Base-by-base conservation (phyloP, 2,797 vertebrate species). In the Zonotrichia albicollis region DNA sequence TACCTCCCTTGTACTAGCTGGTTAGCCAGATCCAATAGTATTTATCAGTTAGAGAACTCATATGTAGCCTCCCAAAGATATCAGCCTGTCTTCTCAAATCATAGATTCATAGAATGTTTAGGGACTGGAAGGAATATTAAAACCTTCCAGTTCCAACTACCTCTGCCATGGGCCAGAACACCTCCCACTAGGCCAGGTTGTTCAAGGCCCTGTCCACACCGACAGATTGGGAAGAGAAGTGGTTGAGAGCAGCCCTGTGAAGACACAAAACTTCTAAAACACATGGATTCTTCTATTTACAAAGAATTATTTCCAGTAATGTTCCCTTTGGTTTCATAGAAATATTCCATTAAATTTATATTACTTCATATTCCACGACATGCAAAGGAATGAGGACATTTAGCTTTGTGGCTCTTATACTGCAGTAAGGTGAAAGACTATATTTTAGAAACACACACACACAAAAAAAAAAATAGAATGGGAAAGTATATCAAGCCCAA, bases 161-260 rank as follows among this genome's bases (percentile, higher is more conserved):
- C 19, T 11, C 20, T 50, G 11, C 22, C 27, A 9, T n/a, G 19
- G 32, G 23, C 34, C 16, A 14, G 36, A 29, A 21, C 5, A 68
- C 13, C 7, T 64, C 16, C 19, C 6, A 21, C 19, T 25, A 25
- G 36, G 38, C 18, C 42, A 38, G 16, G 6, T 26, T 55, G 16
- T 27, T 70, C 11, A 57, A 45, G 9, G 5, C 29, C 27, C 6
- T 10, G 10, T 76, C 16, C 23, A 64, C 6, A 64, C 2, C 6
- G 16, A 29, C 5, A 22, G 7, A 7, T 0, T 21, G 48, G 19
- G 32, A 11, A 54, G 20, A 45, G 16, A 43, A 57, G 8, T 26
- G 7, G 13, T 26, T 58, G 38, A 83, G 5, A 71, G 17, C 15
- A 46, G 12, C 13, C 5, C 45, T 38, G 22, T 0, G 0, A 67